Percentiles rank a stretch among this genome's conserved stretches.
These are phyloP conservation scores for Apodemia mormo DNA, from an alignment of 2,888 invertebrate species.

Conservation along the genomic window DNA sequence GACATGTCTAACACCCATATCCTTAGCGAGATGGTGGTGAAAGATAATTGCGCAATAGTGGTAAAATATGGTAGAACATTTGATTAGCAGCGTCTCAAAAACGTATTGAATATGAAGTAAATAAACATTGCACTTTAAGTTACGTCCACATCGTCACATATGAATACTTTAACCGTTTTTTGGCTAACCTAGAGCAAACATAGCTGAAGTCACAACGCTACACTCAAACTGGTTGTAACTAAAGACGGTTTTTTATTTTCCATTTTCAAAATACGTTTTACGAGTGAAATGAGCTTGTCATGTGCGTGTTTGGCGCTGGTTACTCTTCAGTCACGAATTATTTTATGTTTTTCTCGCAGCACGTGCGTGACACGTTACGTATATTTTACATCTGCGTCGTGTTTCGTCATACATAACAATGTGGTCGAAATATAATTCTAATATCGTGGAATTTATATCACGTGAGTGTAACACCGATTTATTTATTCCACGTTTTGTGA, in stretches of 20 bases:
- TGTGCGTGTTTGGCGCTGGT: background rate
- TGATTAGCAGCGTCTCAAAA: no score
- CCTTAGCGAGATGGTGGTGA: no score
- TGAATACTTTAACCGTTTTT: background rate
- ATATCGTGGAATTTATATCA: conserved; percentile 11
- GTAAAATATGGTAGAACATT: no score
- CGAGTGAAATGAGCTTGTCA: background rate
- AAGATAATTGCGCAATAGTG: no score
- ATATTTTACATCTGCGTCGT: conserved; percentile 16
- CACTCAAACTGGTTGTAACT: background rate
- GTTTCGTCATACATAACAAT: conserved; percentile 13
- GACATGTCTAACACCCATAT: no score
- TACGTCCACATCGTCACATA: no score
- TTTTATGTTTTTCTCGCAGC: background rate
- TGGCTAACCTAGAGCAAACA: background rate
- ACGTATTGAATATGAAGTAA: no score
- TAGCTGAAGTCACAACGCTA: background rate
- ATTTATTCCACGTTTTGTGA: conserved; percentile 8
- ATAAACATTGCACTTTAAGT: no score
- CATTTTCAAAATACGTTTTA: background rate
- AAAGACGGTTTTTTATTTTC: background rate
- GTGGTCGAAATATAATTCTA: conserved; percentile 16
- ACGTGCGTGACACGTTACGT: conserved; percentile 1
- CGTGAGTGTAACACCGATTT: background rate
- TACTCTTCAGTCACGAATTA: conserved; percentile 9